Percentiles rank a stretch among this genome's conserved stretches.
Conservation (phyloP, 92 coral and sea anemone genomes). For the Phenganax subtilis region DNA sequence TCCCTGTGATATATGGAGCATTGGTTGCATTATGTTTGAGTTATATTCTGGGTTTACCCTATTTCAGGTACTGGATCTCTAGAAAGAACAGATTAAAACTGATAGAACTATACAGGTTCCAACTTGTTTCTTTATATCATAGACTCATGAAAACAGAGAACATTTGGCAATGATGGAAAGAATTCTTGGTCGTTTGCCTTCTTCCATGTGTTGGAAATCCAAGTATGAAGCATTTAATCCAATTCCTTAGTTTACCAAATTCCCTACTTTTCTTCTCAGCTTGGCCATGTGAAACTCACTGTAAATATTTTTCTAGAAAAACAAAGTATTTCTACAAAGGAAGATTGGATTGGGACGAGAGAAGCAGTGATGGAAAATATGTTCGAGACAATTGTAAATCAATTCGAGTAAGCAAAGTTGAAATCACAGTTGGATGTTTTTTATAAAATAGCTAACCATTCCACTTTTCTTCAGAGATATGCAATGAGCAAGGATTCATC, state of each 20-base stretch:
- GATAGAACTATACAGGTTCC: not conserved
- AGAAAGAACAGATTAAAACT: not conserved
- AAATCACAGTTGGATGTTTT: not conserved
- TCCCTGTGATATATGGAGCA: constrained; percentile 93
- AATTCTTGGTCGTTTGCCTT: constrained; percentile 76
- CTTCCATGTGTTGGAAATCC: constrained; percentile 73
- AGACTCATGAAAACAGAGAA: constrained; percentile 97
- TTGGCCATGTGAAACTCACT: too few relatives aligned
- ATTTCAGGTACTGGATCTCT: constrained; percentile 62
- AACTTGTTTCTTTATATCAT: not conserved
- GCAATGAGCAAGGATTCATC: constrained; percentile 62
- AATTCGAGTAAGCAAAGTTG: constrained; percentile 55
- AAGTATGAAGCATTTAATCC: constrained; percentile 43
- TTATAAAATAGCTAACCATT: not conserved
- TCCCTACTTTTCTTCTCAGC: too few relatives aligned
- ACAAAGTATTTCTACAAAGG: constrained; percentile 99
- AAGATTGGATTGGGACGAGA: constrained; percentile 89
- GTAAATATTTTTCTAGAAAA: constrained; percentile 51
- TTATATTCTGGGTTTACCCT: constrained; percentile 95
- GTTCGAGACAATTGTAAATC: constrained; percentile 91
- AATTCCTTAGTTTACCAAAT: too few relatives aligned
- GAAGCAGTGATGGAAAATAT: constrained; percentile 84
- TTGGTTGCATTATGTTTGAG: constrained; percentile 94
- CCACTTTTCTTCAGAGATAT: constrained; percentile 61
- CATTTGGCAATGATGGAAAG: constrained; percentile 99